A percentile compares a stretch with the other conserved stretches of the same genome.
Evolutionary conservation across 2,797 vertebrate species (phyloP).

Genomic region (Atherinosoma microstoma): DNA sequence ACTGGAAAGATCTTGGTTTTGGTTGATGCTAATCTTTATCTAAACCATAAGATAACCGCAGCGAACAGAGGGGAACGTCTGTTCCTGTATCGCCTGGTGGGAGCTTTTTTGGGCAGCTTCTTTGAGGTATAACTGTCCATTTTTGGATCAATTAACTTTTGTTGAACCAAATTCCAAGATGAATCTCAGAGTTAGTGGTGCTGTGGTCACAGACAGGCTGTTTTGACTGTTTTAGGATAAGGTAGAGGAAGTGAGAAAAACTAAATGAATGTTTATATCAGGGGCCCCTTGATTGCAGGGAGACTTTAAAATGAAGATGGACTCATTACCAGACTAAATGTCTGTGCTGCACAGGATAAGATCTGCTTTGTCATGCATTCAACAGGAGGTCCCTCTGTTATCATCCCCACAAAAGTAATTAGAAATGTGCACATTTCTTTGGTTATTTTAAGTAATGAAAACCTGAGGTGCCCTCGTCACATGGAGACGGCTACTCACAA

Average conservation of each 20-base stretch:
- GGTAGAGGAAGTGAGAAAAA: slow-evolving; percentile 64
- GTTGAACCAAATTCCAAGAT: slow-evolving; percentile 38
- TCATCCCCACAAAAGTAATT: slow-evolving; percentile 29
- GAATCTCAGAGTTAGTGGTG: slow-evolving; percentile 43
- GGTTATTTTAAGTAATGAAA: slow-evolving; percentile 60
- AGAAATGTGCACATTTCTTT: slow-evolving; percentile 46
- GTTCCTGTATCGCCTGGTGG: slow-evolving; percentile 29
- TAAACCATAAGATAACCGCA: slow-evolving; percentile 50
- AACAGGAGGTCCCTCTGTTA: slow-evolving; percentile 39
- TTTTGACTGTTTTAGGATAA: slow-evolving; percentile 63
- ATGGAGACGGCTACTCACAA: neutral
- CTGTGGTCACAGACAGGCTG: slow-evolving; percentile 46
- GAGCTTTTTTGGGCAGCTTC: slow-evolving; percentile 9
- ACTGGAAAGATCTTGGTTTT: slow-evolving; percentile 54
- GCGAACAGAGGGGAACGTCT: slow-evolving; percentile 16
- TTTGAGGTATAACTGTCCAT: slow-evolving; percentile 31
- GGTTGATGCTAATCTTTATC: slow-evolving; percentile 57
- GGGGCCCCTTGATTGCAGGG: slow-evolving; percentile 66
- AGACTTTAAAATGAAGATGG: slow-evolving; percentile 67
- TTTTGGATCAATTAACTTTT: slow-evolving; percentile 48
- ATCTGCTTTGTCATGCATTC: slow-evolving; percentile 49
- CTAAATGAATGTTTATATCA: slow-evolving; percentile 71
- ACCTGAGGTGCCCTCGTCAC: neutral
- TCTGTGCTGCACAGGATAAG: slow-evolving; percentile 66
- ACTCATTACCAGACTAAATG: slow-evolving; percentile 69